Base-by-base conservation (phyloP, 2,113 vertebrate genomes). In the Castor canadensis region DNA sequence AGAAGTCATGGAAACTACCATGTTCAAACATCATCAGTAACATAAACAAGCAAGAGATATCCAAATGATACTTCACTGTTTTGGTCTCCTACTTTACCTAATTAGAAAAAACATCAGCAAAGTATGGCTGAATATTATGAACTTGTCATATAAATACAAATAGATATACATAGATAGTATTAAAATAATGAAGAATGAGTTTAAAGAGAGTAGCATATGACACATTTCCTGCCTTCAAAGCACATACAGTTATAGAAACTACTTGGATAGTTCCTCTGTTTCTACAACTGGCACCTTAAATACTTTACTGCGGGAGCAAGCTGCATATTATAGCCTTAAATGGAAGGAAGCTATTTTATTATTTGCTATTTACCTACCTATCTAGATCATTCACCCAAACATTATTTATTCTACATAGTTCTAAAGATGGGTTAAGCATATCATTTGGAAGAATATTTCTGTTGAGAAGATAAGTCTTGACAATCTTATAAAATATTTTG, bases 401-500 rank as follows among this genome's bases (percentile, higher is more conserved):
- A 73, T 35, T 72, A 45, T 94, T 88, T 89, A 91, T 75, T 87
- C 28, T 80, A 84, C 87, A 58, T 71, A 90, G 22, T 79, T 88
- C 20, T 77, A 43, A 95, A 13, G 3, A 86, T 52, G 13, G n/a
- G 1, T n/a, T 71, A 79, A 92, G 56, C 45, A 84, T 60, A 90
- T 88, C 43, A 66, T 52, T 93, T 69, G 30, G 56, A 89, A 76
- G 67, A 95, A 94, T 71, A 77, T 49, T 49, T 86, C 49, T 62
- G 87, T 49, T 60, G 56, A 93, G 20, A 15, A 87, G 58, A 32
- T 26, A 58, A 76, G 4, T 38, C 64, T 66, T 83, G 54, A 87
- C 38, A 85, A 93, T 52, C 47, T 79, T 90, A 52, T 20, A 77
- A 96, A 79, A 86, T 77, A 79, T 76, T 30, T 94, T 22, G 35